These are phyloP conservation scores for Ethmia dodecea DNA, from an alignment of 2,888 invertebrate genomes.

Conservation along the genomic window DNA sequence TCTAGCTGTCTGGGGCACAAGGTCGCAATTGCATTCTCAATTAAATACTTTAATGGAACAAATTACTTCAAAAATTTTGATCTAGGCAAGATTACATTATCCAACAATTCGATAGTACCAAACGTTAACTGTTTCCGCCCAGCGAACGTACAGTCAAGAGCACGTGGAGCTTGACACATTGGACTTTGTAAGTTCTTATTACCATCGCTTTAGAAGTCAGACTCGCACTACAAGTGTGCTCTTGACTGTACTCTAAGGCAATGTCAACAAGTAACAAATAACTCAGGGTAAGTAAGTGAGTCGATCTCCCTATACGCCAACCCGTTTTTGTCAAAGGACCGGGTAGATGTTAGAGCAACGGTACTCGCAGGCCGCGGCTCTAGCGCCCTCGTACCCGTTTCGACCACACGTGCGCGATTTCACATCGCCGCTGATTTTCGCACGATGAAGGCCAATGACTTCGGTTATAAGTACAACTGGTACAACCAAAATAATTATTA, in stretches of 20 bases:
- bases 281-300: constrained; percentile 2
- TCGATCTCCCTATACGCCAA: neutral
- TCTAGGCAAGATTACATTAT: constrained; percentile 16
- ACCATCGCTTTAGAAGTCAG: too few relatives aligned
- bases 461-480: constrained; percentile 21
- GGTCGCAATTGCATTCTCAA: constrained; percentile 34
- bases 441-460: constrained; percentile 43
- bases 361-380: constrained; percentile 17
- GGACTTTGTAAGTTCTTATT: too few relatives aligned
- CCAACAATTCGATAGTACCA: constrained; percentile 7
- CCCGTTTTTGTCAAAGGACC: constrained; percentile 2
- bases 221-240: too few relatives aligned
- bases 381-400: constrained; percentile 34
- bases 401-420: constrained; percentile 39
- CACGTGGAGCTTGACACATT: too few relatives aligned
- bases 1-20: constrained; percentile 41
- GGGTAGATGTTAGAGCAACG: constrained; percentile 15
- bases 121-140: constrained; percentile 1
- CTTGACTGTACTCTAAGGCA: neutral
- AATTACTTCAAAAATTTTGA: constrained; percentile 17
- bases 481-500: constrained; percentile 26
- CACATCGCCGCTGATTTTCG: constrained; percentile 42
- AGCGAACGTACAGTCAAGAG: neutral
- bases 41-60: constrained; percentile 17
- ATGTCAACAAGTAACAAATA: too few relatives aligned